Evolutionary conservation across 1,140 invertebrate species (phyloP).

Genomic region (Thaumetopoea pityocampa): DNA sequence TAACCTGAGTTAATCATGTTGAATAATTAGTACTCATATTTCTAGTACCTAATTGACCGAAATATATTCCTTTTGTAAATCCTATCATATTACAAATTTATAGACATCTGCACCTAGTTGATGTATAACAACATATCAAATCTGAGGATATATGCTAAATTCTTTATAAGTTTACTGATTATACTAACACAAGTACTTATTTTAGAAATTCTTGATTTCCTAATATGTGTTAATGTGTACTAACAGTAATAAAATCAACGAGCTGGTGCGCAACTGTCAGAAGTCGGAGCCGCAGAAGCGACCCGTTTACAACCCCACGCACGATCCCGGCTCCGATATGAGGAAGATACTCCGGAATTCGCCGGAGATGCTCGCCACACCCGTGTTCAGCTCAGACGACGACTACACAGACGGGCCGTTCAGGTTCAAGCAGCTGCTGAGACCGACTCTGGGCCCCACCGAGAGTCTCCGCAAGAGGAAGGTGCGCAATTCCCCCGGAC

Average conservation of each 20-base stretch:
- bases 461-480: conserved; percentile 84
- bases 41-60: too few relatives aligned
- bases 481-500: conserved; percentile 57
- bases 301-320: conserved; percentile 46
- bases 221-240: too few relatives aligned
- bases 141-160: too few relatives aligned
- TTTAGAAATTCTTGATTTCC: too few relatives aligned
- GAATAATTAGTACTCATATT: too few relatives aligned
- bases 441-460: conserved; percentile 82
- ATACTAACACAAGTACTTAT: too few relatives aligned
- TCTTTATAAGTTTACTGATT: too few relatives aligned
- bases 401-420: conserved; percentile 81
- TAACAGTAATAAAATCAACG: conserved; percentile 71
- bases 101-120: too few relatives aligned
- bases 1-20: too few relatives aligned
- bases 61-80: too few relatives aligned
- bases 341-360: conserved; percentile 73
- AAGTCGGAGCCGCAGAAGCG: conserved; percentile 44
- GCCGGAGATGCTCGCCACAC: conserved; percentile 67
- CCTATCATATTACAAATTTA: too few relatives aligned
- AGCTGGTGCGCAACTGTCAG: conserved; percentile 62
- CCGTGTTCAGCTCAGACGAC: conserved; percentile 60
- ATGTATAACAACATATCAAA: too few relatives aligned
- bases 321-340: conserved; percentile 66
- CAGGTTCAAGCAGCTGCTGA: conserved; percentile 82